phyloP scores from a whole-genome alignment of 2,888 invertebrate species.

The Luperina testacea region DNA sequence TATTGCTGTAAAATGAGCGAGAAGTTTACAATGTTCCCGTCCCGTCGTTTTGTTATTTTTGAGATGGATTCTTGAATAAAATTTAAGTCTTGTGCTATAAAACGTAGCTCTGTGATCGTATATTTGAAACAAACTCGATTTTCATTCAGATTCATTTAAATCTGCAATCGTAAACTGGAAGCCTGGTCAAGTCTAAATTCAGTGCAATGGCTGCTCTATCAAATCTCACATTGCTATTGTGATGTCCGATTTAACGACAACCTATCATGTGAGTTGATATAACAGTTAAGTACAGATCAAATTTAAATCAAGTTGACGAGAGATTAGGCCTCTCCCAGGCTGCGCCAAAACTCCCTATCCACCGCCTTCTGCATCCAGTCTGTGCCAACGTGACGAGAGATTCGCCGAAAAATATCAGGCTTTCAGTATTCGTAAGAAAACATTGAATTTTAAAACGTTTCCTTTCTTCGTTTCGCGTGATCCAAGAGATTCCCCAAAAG shows the following conservation, averaged over 20 bases:
- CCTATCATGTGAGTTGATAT: not conserved
- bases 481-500: conserved; percentile 39
- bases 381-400: not conserved
- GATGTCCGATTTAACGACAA: not conserved
- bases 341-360: not conserved
- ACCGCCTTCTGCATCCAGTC: not conserved
- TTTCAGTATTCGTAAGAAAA: not conserved
- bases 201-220: not conserved
- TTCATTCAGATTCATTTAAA: not conserved
- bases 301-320: not conserved
- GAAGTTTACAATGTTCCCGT: conserved; percentile 12
- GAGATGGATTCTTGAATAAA: not conserved
- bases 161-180: conserved; percentile 1
- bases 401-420: not conserved
- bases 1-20: conserved; percentile 27
- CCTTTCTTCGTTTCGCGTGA: not conserved
- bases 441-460: conserved; percentile 11
- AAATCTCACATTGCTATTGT: not conserved
- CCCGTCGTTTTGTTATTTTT: conserved; percentile 1
- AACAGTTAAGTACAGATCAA: not conserved
- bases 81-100: not conserved
- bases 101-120: not conserved
- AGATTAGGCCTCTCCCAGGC: not conserved
- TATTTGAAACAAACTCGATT: not conserved
- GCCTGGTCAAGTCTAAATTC: not conserved